Base-by-base conservation (phyloP, 1,140 invertebrate species). In the Lysiphlebus fabarum region DNA sequence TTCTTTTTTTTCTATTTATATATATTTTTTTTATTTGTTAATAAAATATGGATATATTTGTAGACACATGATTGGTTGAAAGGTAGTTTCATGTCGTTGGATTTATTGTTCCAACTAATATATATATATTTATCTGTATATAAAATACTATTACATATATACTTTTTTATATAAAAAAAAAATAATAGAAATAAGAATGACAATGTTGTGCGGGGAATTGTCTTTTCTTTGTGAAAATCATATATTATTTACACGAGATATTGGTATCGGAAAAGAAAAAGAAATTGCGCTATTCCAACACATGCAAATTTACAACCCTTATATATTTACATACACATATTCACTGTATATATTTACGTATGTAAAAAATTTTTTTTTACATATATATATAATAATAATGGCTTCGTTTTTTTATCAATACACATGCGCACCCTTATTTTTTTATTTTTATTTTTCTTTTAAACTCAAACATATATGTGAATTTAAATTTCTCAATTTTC, bases 371-470 rank as follows among this genome's bases (percentile, higher is more conserved):
- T 26, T 26, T 26, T 26, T 3, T 26, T 26, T 3, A 26, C 17
- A 14, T 45, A 45, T 7, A 45, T 45, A 7, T 17, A 17, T 2
- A n/a, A 14, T 14, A 7, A 26, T 12, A 17, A 34, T 47, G 41
- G 54, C 55, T 44, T 57, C 55, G 55, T 34, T 36, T 57, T n/a
- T 56, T 57, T 40, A 57, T 49, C 45, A 34, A 57, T 57, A 57
- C 44, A 57, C 45, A 49, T 57, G 45, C 45, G 44, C 45, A 26
- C 45, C 40, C 12, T 43, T 43, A n/a, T n/a, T n/a, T n/a, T n/a
- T n/a, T n/a, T n/a, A n/a, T 44, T 57, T 10, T 10, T 45, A 17
- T n/a, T 45, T 3, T 26, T 45, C 5, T 7, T 45, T 36, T 49
- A 26, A 9, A 49, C 11, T 7, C 26, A 49, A 33, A 26, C 11